phyloP scores from a whole-genome alignment of 2,113 vertebrate genomes.

The Zosterops pallidus region DNA sequence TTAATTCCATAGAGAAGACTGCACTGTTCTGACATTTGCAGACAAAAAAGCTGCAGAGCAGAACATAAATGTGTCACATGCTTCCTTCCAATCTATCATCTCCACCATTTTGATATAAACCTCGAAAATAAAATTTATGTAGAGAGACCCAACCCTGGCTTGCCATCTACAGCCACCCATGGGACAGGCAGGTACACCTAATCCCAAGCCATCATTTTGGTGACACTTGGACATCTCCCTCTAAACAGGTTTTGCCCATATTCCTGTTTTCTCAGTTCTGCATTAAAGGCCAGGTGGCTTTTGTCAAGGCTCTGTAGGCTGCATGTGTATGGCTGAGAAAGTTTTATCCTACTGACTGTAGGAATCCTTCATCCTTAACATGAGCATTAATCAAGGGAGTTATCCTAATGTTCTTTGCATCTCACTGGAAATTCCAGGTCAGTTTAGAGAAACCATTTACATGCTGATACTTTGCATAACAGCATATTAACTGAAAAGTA shows the following conservation, averaged over 20 bases:
- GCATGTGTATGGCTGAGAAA: neutral
- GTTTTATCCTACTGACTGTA: neutral
- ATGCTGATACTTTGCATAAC: neutral
- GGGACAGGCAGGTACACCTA: neutral
- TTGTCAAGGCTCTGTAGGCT: neutral
- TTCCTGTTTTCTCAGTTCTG: neutral
- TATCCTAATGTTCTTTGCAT: neutral
- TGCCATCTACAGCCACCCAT: neutral
- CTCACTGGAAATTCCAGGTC: neutral
- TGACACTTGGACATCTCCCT: neutral
- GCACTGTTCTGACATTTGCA: neutral
- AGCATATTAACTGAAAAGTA: neutral
- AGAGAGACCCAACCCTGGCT: neutral
- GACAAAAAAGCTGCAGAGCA: neutral
- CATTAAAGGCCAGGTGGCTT: neutral
- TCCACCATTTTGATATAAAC: neutral
- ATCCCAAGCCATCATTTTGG: fast-evolving
- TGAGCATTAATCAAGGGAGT: neutral
- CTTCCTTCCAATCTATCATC: neutral
- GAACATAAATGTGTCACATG: neutral
- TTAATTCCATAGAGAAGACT: neutral
- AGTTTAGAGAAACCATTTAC: neutral
- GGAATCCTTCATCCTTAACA: neutral
- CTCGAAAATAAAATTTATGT: neutral
- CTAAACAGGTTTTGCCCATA: neutral